These are phyloP conservation scores for Drosophila mauritiana DNA, from an alignment of 1,140 invertebrate genomes.

Conservation along the genomic window DNA sequence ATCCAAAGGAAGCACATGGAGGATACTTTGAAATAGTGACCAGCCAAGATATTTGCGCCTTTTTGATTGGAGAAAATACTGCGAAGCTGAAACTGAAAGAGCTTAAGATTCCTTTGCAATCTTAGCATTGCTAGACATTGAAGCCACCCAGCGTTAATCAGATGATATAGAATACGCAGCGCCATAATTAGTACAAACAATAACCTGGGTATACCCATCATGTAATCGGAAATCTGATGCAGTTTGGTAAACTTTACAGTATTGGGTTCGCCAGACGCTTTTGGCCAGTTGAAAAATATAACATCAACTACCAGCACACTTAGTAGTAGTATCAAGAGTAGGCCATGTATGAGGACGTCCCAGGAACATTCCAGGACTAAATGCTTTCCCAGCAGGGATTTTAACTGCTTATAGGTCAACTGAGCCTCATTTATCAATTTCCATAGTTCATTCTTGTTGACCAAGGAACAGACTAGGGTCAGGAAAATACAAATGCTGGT, in stretches of 20 bases:
- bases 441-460: slow-evolving; percentile 7
- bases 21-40: slow-evolving; percentile 34
- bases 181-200: slow-evolving; percentile 17
- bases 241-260: fast-evolving
- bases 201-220: slow-evolving; percentile 10
- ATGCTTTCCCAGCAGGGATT: slow-evolving; percentile 1
- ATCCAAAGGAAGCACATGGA: slow-evolving; percentile 17
- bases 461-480: slow-evolving; percentile 11
- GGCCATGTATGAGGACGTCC: slow-evolving; percentile 3
- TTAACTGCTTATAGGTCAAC: slow-evolving; percentile 18
- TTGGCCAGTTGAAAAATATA: slow-evolving; percentile 21
- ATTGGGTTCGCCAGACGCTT: neutral
- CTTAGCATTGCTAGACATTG: slow-evolving; percentile 24
- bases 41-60: slow-evolving; percentile 28
- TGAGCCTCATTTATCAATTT: slow-evolving; percentile 37
- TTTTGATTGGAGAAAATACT: slow-evolving; percentile 13
- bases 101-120: slow-evolving; percentile 3
- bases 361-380: slow-evolving; percentile 26
- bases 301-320: neutral
- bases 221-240: neutral
- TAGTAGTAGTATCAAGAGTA: slow-evolving; percentile 22
- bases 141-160: slow-evolving; percentile 37
- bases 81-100: slow-evolving; percentile 16
- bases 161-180: slow-evolving; percentile 35
- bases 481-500: neutral